Conservation (phyloP, 2,888 invertebrate genomes). For the Phyllotreta striolata region DNA sequence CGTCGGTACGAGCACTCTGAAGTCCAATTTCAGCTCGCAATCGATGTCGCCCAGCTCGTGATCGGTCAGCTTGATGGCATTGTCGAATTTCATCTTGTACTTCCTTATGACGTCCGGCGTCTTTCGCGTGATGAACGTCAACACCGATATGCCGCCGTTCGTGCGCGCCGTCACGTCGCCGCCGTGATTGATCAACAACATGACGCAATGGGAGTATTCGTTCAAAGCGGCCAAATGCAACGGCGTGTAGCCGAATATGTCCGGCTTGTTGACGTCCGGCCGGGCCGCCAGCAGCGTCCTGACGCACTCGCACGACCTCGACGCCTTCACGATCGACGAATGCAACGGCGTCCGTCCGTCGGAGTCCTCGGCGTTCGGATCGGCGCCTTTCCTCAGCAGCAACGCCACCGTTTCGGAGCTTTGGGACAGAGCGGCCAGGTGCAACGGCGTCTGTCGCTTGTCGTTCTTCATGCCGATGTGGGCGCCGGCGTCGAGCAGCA, state of each 20-base stretch:
- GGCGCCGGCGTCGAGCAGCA: slow-evolving; percentile 79
- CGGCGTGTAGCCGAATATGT: slow-evolving; percentile 85
- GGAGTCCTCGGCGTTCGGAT: slow-evolving; percentile 68
- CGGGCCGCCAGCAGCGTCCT: slow-evolving; percentile 71
- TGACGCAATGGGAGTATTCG: slow-evolving; percentile 80
- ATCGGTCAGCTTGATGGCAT: slow-evolving; percentile 77
- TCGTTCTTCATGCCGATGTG: slow-evolving; percentile 78
- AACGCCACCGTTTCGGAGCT: slow-evolving; percentile 79
- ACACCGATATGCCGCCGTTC: slow-evolving; percentile 80
- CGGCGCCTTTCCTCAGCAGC: slow-evolving; percentile 67
- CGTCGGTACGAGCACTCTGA: slow-evolving; percentile 70
- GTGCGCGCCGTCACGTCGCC: slow-evolving; percentile 84
- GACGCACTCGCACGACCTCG: slow-evolving; percentile 75
- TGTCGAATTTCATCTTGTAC: slow-evolving; percentile 69
- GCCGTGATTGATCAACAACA: slow-evolving; percentile 77
- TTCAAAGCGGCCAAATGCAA: slow-evolving; percentile 84
- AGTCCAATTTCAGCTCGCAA: slow-evolving; percentile 79
- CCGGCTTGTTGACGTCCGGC: slow-evolving; percentile 78
- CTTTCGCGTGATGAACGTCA: slow-evolving; percentile 83
- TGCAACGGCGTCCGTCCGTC: slow-evolving; percentile 83
- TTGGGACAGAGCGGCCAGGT: slow-evolving; percentile 83
- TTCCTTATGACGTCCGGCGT: slow-evolving; percentile 83
- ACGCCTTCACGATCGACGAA: slow-evolving; percentile 81
- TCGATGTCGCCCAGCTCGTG: slow-evolving; percentile 88
- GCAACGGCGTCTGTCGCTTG: slow-evolving; percentile 83